phyloP scores from a whole-genome alignment of 2,888 invertebrate genomes.

The Cerceris rybyensis region DNA sequence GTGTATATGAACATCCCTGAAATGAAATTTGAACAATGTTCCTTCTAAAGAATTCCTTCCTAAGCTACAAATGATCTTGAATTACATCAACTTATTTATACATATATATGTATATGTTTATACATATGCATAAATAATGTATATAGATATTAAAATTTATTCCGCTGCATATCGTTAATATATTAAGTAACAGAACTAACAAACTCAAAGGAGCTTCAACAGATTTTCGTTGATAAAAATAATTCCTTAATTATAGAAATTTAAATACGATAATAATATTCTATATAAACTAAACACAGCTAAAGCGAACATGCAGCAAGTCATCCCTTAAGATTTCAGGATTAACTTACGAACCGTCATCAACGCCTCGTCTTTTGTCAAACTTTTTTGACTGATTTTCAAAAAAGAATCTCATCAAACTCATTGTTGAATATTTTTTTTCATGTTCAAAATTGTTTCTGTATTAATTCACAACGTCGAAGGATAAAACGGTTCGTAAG shows the following conservation, averaged over 20 bases:
- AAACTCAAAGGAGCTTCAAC: constrained; percentile 65
- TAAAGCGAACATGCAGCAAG: constrained; percentile 69
- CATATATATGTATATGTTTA: constrained; percentile 72
- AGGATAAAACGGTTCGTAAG: constrained; percentile 20
- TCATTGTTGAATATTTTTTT: background rate
- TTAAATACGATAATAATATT: constrained; percentile 58
- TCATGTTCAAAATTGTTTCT: background rate
- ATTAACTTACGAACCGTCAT: constrained; percentile 37
- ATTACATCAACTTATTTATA: constrained; percentile 77
- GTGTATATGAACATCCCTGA: constrained; percentile 55
- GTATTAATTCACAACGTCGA: background rate
- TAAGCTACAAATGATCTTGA: constrained; percentile 72
- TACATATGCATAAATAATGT: constrained; percentile 45
- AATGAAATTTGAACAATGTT: constrained; percentile 78
- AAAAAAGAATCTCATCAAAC: background rate
- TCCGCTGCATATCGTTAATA: constrained; percentile 70
- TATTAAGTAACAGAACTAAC: constrained; percentile 73
- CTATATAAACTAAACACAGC: constrained; percentile 58
- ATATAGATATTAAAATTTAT: constrained; percentile 70
- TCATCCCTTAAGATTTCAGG: constrained; percentile 44
- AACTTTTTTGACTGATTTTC: background rate
- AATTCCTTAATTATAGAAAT: constrained; percentile 48
- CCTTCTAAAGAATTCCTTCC: constrained; percentile 60
- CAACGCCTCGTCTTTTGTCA: background rate
- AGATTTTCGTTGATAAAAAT: constrained; percentile 60